A percentile compares a stretch with the other conserved stretches of the same genome.
These are phyloP conservation scores for Auanema sp. DNA, from an alignment of 2,888 invertebrate species.

Conservation along the genomic window DNA sequence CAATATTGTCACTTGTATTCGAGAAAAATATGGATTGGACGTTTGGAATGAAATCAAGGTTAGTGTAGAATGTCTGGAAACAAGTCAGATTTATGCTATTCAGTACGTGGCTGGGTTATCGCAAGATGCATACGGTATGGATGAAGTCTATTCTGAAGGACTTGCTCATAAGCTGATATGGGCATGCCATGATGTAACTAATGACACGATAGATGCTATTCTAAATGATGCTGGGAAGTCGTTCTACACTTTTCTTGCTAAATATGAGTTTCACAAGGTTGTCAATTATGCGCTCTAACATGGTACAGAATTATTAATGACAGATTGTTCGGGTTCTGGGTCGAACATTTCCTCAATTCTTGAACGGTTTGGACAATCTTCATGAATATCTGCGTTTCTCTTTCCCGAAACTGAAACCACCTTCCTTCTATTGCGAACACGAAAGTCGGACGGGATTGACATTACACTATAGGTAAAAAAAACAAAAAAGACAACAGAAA, in stretches of 20 bases:
- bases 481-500: constrained; percentile 6
- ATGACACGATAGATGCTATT: constrained; percentile 35
- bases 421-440: constrained; percentile 94
- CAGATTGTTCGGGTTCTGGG: constrained; percentile 59
- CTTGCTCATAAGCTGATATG: constrained; percentile 48
- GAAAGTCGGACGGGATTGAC: constrained; percentile 89
- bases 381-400: constrained; percentile 58
- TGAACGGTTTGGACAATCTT: constrained; percentile 61
- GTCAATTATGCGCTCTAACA: neutral
- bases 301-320: constrained; percentile 19
- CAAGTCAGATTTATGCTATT: too few relatives aligned
- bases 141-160: constrained; percentile 47
- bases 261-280: constrained; percentile 57
- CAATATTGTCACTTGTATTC: constrained; percentile 88
- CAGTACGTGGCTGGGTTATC: constrained; percentile 51
- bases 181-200: constrained; percentile 56
- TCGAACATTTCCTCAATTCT: constrained; percentile 60
- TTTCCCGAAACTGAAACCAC: constrained; percentile 78
- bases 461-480: constrained; percentile 77
- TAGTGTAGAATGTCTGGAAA: too few relatives aligned
- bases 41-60: constrained; percentile 73
- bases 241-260: constrained; percentile 50
- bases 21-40: constrained; percentile 88
- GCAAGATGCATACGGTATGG: constrained; percentile 40
- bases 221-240: constrained; percentile 38